Base-by-base conservation (phyloP, 2,113 vertebrate species). In the Phocoena sinus region DNA sequence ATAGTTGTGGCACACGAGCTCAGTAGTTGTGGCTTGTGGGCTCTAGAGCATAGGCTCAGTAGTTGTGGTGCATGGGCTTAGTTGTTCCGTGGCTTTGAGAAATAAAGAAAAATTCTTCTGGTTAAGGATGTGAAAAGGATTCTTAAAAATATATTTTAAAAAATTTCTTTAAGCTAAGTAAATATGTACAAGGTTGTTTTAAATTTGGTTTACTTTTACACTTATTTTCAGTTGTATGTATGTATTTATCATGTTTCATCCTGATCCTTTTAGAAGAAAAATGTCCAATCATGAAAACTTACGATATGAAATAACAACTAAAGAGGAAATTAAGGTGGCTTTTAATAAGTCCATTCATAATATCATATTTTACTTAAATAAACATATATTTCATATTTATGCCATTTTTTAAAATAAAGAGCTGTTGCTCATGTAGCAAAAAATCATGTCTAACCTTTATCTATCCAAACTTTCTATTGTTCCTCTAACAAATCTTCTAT, bases 81-180 rank as follows among this genome's bases (percentile, higher is more conserved):
- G 53, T 53, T 53, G 53, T 53, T 53, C 15, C 1, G 0, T 0
- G 0, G 53, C 15, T 53, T 53, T 53, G 5, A 28, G 50, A 76
- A 65, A 18, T 60, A 85, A 77, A 65, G 28, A 86, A n/a, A 76
- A 50, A 74, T 28, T 20, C 20, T n/a, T 58, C 28, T 56, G 50
- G 7, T 2, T 33, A 67, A 53, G 36, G 23, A 86, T 67, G 62
- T 90, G 25, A n/a, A 63, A 92, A n/a, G 17, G 10, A 1, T 12
- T 41, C 20, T 71, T 17, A 25, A 38, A 12, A n/a, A 62, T 62
- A 82, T 13, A 84, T 21, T 23, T 36, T 36, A 41, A 33, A 17
- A 5, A 2, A 17, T n/a, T 23, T 23, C 8, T 21, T 67, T 77
- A 36, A 84, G 3, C 12, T 20, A 68, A 68, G 53, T 68, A 90